These are phyloP conservation scores for Drosophila hamatofila DNA, from an alignment of 2,888 invertebrate species.

Conservation along the genomic window DNA sequence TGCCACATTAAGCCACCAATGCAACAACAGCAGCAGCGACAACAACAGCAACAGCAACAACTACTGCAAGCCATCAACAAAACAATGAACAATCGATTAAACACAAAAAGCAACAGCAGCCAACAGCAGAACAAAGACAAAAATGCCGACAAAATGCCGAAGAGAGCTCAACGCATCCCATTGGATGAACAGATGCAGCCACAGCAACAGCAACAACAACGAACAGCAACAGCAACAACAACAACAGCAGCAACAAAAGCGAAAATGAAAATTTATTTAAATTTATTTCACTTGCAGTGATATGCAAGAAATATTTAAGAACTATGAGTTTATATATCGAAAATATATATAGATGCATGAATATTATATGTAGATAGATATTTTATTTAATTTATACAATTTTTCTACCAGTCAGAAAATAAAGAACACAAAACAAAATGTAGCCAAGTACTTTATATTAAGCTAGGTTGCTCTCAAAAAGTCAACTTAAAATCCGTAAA, in stretches of 20 bases:
- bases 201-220: constrained; percentile 25
- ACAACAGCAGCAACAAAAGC: constrained; percentile 35
- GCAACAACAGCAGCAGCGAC: constrained; percentile 34
- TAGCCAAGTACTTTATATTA: too few species aligned
- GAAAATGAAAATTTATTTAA: constrained; percentile 75
- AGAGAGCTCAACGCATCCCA: constrained; percentile 51
- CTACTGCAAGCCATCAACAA: constrained; percentile 57
- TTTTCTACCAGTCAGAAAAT: too few species aligned
- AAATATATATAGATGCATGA: too few species aligned
- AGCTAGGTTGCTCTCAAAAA: too few species aligned
- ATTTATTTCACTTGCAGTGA: constrained; percentile 55
- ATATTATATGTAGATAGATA: too few species aligned
- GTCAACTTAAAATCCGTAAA: too few species aligned
- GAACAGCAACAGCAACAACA: constrained; percentile 23
- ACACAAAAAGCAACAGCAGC: constrained; percentile 69
- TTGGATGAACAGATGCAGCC: constrained; percentile 54
- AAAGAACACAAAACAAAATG: too few species aligned
- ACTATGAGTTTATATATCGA: not conserved
- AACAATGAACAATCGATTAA: constrained; percentile 82
- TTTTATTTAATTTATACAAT: too few species aligned
- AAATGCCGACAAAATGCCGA: constrained; percentile 70
- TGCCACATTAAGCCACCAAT: constrained; percentile 73
- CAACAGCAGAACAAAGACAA: constrained; percentile 67
- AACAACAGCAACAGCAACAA: constrained; percentile 39
- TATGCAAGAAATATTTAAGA: constrained; percentile 56